A percentile compares a stretch with the other conserved stretches of the same genome.
These are phyloP conservation scores for Lepus americanus DNA, from an alignment of 2,113 vertebrate genomes.

Conservation along the genomic window DNA sequence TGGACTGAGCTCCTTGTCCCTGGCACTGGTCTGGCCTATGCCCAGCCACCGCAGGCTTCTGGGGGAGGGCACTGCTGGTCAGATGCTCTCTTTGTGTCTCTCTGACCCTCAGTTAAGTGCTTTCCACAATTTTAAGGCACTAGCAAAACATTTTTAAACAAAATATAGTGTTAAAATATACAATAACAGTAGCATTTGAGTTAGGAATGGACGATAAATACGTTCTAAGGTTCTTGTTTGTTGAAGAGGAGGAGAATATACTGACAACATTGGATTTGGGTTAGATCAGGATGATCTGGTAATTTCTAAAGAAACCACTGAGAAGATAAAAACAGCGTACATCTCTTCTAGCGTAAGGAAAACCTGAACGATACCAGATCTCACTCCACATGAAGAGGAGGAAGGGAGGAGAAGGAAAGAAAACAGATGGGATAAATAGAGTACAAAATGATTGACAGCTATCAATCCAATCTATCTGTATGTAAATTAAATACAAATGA, in stretches of 20 bases:
- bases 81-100: too few species aligned
- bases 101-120: too few species aligned
- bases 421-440: constrained; percentile 15
- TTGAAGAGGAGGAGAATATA: background rate
- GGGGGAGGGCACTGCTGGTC: too few species aligned
- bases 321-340: background rate
- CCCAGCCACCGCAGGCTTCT: too few species aligned
- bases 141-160: background rate
- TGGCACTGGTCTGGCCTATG: too few species aligned
- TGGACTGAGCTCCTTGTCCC: too few species aligned
- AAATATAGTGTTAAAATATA: background rate
- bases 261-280: background rate
- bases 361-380: background rate
- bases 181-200: background rate
- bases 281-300: constrained; percentile 12
- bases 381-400: background rate
- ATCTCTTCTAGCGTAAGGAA: background rate
- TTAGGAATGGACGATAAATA: background rate
- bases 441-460: background rate
- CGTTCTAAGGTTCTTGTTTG: background rate
- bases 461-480: background rate
- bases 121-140: too few species aligned
- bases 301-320: constrained; percentile 24
- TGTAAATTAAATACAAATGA: constrained; percentile 3
- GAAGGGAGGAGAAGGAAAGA: constrained; percentile 14